Evolutionary conservation across 1,140 invertebrate genomes (phyloP).

Genomic region (Apolygus lucorum): DNA sequence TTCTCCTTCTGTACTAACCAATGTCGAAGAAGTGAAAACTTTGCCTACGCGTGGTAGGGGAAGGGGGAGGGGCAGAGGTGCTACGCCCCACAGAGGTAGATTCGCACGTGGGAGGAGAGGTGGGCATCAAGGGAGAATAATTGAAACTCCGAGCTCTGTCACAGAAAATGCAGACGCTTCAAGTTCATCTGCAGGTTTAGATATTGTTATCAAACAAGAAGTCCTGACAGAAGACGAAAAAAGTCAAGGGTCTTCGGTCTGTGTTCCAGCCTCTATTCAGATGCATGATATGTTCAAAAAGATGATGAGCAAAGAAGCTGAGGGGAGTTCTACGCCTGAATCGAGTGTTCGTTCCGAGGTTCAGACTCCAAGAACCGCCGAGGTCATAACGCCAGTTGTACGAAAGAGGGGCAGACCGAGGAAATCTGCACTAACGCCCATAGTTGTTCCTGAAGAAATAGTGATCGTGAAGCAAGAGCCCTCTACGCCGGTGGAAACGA

Average conservation of each 20-base stretch:
- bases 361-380: too few species aligned
- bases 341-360: too few species aligned
- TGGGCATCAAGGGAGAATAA: neutral
- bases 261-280: neutral
- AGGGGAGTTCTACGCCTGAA: too few species aligned
- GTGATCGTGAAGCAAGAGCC: neutral
- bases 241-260: too few species aligned
- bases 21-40: neutral
- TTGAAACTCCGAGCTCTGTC: too few species aligned
- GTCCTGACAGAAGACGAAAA: neutral
- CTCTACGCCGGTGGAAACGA: too few species aligned
- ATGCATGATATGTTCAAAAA: neutral
- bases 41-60: neutral
- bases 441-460: neutral
- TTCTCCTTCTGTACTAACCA: neutral
- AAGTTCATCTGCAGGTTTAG: neutral
- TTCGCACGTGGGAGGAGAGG: neutral
- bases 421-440: neutral
- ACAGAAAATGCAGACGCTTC: neutral
- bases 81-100: neutral
- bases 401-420: constrained; percentile 21
- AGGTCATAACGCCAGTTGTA: too few species aligned
- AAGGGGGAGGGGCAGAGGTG: neutral
- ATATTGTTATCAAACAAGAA: too few species aligned
- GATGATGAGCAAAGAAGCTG: neutral